Conservation (phyloP, 2,797 vertebrate genomes). For the Clarias laeviceps region DNA sequence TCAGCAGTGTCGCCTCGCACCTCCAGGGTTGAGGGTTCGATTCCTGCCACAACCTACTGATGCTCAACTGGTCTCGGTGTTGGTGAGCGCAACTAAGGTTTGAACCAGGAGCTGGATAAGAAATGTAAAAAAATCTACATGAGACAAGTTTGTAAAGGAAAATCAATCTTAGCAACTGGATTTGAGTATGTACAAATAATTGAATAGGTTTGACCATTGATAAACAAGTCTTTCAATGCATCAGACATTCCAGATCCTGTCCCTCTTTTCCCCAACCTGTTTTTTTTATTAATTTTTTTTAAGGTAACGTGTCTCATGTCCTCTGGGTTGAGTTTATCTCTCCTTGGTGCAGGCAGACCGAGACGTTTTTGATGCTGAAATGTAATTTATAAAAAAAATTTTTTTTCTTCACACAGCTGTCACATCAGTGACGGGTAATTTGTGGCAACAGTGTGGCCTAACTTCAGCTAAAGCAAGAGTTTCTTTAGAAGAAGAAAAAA, state of each 20-base stretch:
- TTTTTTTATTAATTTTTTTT: too few species aligned
- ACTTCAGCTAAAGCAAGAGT: constrained; percentile 41
- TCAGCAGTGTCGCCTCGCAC: too few species aligned
- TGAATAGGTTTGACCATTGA: neutral
- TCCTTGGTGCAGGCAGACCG: constrained; percentile 49
- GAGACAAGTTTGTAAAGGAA: neutral
- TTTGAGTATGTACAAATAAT: neutral
- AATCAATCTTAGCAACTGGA: neutral
- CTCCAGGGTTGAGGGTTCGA: too few species aligned
- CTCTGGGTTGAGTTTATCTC: constrained; percentile 57
- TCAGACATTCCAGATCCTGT: constrained; percentile 13
- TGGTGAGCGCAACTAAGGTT: neutral
- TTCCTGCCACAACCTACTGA: neutral
- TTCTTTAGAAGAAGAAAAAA: constrained; percentile 37
- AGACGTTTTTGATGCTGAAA: constrained; percentile 59
- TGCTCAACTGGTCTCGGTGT: neutral
- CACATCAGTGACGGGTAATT: constrained; percentile 63
- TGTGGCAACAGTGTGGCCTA: constrained; percentile 54
- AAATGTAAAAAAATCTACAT: too few species aligned
- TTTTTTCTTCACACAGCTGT: constrained; percentile 50
- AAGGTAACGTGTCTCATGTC: constrained; percentile 12
- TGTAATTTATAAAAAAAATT: constrained; percentile 60
- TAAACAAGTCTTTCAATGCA: neutral
- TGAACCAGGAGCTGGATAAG: neutral
- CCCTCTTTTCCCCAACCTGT: neutral